Evolutionary conservation across 1,140 invertebrate species (phyloP).

Genomic region (Trichonephila inaurata): DNA sequence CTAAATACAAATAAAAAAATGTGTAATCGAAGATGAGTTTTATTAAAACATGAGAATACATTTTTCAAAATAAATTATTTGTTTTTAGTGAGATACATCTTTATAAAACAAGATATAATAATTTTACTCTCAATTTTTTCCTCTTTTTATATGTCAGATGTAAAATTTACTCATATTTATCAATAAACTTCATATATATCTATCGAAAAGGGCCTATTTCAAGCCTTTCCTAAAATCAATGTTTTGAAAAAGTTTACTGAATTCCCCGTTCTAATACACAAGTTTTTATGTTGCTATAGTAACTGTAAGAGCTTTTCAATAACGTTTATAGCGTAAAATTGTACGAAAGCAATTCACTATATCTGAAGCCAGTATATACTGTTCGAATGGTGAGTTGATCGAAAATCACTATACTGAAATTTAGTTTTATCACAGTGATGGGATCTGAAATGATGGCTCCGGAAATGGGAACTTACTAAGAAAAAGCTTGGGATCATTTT

Average conservation of each 20-base stretch:
- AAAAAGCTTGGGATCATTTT: not conserved
- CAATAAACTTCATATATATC: too few relatives aligned
- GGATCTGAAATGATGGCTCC: conserved; percentile 20
- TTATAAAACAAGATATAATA: too few relatives aligned
- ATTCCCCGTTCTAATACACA: conserved; percentile 1
- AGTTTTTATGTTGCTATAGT: conserved; percentile 16
- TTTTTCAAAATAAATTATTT: too few relatives aligned
- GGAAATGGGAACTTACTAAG: not conserved
- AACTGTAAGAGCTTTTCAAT: conserved; percentile 22
- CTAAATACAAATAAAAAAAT: too few relatives aligned
- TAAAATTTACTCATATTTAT: too few relatives aligned
- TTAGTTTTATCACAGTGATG: conserved; percentile 12
- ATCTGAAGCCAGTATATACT: not conserved
- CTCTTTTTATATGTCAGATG: too few relatives aligned
- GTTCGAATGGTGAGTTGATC: conserved; percentile 5
- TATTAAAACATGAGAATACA: too few relatives aligned
- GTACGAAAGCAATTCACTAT: not conserved
- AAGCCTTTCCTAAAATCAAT: not conserved
- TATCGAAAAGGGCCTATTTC: not conserved
- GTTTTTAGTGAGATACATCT: too few relatives aligned
- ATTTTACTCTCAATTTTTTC: too few relatives aligned
- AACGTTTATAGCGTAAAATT: conserved; percentile 8
- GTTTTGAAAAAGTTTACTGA: not conserved
- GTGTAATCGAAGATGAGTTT: too few relatives aligned
- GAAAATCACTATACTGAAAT: conserved; percentile 22